Evolutionary conservation across 2,888 invertebrate genomes (phyloP), one percentile per base, ranked within the genome.

Genomic region (Dorcus parallelipipedus): DNA sequence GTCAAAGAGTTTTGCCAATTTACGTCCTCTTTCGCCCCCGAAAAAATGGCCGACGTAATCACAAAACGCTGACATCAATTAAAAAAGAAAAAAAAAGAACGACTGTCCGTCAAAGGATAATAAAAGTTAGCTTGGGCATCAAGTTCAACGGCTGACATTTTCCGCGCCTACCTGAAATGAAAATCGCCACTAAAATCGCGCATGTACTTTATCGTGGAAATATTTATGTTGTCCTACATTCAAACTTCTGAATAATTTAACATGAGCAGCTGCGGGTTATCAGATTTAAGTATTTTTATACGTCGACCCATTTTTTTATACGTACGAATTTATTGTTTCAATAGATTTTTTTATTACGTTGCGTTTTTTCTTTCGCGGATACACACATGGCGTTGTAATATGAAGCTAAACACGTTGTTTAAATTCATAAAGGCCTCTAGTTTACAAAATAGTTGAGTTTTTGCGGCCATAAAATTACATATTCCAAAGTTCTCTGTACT

Each of bases 201-300:
- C 58, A 58, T 55, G 54, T 45, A 39, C 58, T 58, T 58, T 55
- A 55, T 54, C 58, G 58, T 45, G 54, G 45, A 58, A 58, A 58
- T 58, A 58, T 58, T 58, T 55, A 58, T 58, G 50, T 47, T 55
- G 59, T 60, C 56, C 60, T 53, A 60, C 53, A 56, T 59, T 56
- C 59, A 23, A 20, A 58, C 60, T 61, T 59, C 57, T 58, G 59
- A 63, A 61, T 63, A 61, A 59, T 61, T 63, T 61, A 62, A 51
- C 60, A 56, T 52, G 62, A 55, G 59, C 62, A 60, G 60, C 62
- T 60, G 61, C 52, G 52, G 20, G 48, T 63, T 61, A 63, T 63
- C 63, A 61, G 63, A 63, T 63, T 63, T 54, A 52, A 57, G 54
- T 54, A 59, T 39, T 39, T 45, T 39, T 50, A 39, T 39, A 38